phyloP scores from a whole-genome alignment of 2,888 invertebrate species.

The Cinara cedri region DNA sequence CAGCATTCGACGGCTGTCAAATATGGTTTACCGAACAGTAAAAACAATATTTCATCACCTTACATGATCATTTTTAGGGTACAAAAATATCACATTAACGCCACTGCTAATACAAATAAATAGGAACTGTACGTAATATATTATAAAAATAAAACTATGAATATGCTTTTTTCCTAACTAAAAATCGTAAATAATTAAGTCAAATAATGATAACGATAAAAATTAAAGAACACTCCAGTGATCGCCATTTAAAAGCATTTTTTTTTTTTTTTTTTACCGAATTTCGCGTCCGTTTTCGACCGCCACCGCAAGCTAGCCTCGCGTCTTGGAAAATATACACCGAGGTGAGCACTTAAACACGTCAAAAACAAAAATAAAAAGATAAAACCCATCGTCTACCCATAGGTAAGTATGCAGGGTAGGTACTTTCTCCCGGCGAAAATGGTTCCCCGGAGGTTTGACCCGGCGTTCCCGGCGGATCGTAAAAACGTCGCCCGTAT shows the following conservation, averaged over 20 bases:
- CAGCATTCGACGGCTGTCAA: no score
- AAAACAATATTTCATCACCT: no score
- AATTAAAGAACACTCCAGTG: neutral
- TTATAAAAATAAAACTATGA: no score
- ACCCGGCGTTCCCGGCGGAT: conserved; percentile 12
- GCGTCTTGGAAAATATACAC: conserved; percentile 7
- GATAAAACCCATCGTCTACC: neutral
- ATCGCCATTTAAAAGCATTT: neutral
- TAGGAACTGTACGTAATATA: no score
- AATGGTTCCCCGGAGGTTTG: conserved; percentile 24
- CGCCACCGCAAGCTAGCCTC: neutral
- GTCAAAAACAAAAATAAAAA: conserved; percentile 28
- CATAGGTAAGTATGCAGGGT: neutral
- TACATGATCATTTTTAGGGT: no score
- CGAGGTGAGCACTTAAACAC: conserved; percentile 15
- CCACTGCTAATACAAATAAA: no score
- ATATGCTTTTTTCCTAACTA: no score
- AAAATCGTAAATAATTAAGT: neutral
- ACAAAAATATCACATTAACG: no score
- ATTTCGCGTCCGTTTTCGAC: conserved; percentile 10
- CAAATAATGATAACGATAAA: neutral
- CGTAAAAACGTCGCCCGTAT: conserved; percentile 37
- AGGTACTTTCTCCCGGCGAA: neutral
- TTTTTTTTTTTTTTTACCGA: neutral
- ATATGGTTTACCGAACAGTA: no score